Conservation (phyloP, 1,140 invertebrate species). For the Drusus annulatus region DNA sequence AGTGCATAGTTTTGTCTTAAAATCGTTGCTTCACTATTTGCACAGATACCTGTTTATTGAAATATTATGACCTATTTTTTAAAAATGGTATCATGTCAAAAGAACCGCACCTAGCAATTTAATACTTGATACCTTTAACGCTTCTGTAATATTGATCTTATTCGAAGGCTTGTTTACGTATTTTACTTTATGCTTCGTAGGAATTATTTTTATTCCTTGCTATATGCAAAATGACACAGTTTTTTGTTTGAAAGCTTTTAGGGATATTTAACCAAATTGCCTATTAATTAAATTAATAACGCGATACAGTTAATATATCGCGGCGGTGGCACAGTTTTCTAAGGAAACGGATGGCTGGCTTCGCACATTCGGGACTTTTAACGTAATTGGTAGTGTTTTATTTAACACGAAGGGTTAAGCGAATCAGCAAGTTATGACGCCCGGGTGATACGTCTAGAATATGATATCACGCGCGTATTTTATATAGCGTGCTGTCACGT, state of each 20-base stretch:
- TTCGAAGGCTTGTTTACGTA: no score
- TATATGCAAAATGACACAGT: not conserved
- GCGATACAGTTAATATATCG: not conserved
- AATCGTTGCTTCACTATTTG: no score
- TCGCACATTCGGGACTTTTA: constrained; percentile 3
- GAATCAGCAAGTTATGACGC: constrained; percentile 20
- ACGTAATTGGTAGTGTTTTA: constrained; percentile 27
- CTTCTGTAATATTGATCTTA: not conserved
- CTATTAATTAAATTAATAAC: not conserved
- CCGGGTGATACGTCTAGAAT: no score
- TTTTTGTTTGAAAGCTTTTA: not conserved
- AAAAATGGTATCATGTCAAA: no score
- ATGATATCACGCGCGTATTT: no score
- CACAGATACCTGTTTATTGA: no score
- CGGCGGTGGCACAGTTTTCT: not conserved
- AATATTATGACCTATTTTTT: no score
- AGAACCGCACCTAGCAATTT: no score
- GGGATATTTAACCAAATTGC: not conserved
- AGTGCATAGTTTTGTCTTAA: no score
- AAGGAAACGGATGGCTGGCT: constrained; percentile 9
- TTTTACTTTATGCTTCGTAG: no score
- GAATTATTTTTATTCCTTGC: not conserved
- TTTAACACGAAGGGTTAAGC: constrained; percentile 23
- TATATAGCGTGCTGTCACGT: no score
- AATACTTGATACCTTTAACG: not conserved